Evolutionary conservation across 1,140 invertebrate species (phyloP).

Genomic region (Olivierus martensii): DNA sequence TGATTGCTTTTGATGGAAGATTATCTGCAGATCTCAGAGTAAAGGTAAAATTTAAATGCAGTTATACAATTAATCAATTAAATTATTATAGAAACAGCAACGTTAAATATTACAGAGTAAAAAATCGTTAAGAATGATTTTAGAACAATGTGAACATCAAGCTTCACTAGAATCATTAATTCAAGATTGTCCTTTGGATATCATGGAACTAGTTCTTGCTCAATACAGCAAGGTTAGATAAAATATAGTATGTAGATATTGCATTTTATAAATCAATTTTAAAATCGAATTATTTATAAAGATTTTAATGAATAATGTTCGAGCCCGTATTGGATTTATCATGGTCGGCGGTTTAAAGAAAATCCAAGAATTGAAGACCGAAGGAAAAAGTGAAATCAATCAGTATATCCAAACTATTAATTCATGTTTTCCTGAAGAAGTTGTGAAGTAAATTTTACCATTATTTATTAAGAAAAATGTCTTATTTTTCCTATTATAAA

Average conservation of each 20-base stretch:
- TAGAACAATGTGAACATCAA: no score
- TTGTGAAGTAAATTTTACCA: conserved; percentile 47
- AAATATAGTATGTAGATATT: neutral
- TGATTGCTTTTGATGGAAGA: no score
- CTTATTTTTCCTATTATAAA: no score
- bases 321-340: conserved; percentile 58
- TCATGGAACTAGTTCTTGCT: conserved; percentile 31
- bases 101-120: no score
- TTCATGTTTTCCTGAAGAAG: conserved; percentile 70
- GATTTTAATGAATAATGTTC: conserved; percentile 59
- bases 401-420: conserved; percentile 67
- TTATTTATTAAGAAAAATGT: no score
- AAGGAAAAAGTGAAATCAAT: conserved; percentile 49
- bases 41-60: no score
- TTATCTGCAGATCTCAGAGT: no score
- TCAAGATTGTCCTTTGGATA: no score
- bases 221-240: conserved; percentile 60
- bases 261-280: neutral
- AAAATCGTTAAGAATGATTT: no score
- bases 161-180: no score
- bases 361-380: conserved; percentile 56
- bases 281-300: conserved; percentile 20
- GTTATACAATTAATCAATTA: no score
- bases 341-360: conserved; percentile 59
- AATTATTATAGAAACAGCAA: no score